These are phyloP conservation scores for Tribolium madens DNA, from an alignment of 1,140 invertebrate genomes.

Conservation along the genomic window DNA sequence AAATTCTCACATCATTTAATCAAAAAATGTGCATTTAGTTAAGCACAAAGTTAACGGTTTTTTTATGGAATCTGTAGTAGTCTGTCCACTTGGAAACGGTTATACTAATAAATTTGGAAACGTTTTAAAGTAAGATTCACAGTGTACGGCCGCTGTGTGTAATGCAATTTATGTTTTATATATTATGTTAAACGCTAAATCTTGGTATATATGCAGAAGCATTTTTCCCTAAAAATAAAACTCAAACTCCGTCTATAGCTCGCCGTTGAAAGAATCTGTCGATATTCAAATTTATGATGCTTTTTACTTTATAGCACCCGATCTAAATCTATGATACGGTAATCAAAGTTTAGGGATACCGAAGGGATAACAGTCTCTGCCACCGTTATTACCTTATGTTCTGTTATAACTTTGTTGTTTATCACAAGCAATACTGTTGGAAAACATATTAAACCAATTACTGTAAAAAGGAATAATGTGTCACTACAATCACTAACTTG, in stretches of 20 bases:
- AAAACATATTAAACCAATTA: not conserved
- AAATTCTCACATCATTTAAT: too few relatives aligned
- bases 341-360: not conserved
- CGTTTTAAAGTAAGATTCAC: not conserved
- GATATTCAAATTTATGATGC: not conserved
- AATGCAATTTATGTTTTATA: not conserved
- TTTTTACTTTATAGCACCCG: not conserved
- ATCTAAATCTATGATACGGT: not conserved
- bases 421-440: not conserved
- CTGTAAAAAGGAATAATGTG: not conserved
- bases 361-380: not conserved
- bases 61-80: too few relatives aligned
- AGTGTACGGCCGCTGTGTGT: not conserved
- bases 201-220: not conserved
- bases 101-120: not conserved
- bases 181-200: not conserved
- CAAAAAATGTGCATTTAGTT: too few relatives aligned
- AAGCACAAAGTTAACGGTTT: too few relatives aligned
- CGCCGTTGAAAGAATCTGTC: not conserved
- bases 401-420: not conserved
- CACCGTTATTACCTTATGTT: not conserved
- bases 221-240: not conserved
- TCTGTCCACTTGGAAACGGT: too few relatives aligned
- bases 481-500: not conserved
- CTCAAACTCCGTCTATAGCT: not conserved